Evolutionary conservation across 2,888 invertebrate genomes (phyloP).

Genomic region (Caenorhabditis sp.): DNA sequence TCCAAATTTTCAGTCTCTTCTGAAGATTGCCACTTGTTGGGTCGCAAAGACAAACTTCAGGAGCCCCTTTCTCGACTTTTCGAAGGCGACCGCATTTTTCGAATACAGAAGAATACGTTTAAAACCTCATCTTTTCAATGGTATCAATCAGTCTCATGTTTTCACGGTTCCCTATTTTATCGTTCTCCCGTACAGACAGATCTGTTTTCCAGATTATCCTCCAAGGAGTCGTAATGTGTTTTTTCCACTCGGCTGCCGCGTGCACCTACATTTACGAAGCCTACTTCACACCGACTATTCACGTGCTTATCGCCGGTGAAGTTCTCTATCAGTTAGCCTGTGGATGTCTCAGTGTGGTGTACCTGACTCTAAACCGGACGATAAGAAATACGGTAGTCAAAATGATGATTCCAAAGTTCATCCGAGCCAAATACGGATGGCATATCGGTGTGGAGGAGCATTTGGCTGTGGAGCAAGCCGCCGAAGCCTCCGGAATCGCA

Average conservation of each 20-base stretch:
- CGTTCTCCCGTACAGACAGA: too few relatives aligned
- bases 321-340: neutral
- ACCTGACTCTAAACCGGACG: slow-evolving; percentile 7
- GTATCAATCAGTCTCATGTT: too few relatives aligned
- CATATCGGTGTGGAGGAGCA: slow-evolving; percentile 18
- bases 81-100: too few relatives aligned
- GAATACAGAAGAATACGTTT: too few relatives aligned
- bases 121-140: too few relatives aligned
- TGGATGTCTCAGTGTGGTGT: neutral
- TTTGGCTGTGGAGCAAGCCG: neutral
- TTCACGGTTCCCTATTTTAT: too few relatives aligned
- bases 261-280: neutral
- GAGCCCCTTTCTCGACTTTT: too few relatives aligned
- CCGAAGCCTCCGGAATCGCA: neutral
- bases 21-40: too few relatives aligned
- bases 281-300: neutral
- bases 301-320: neutral
- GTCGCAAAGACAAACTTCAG: too few relatives aligned
- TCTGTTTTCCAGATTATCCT: slow-evolving; percentile 8
- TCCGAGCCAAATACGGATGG: neutral
- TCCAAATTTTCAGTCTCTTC: too few relatives aligned
- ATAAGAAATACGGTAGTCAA: slow-evolving; percentile 2
- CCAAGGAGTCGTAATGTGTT: slow-evolving; percentile 11
- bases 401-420: slow-evolving; percentile 9
- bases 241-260: neutral